Percentiles rank a stretch among this genome's conserved stretches.
Conservation (phyloP, 2,113 vertebrate genomes). For the Collichthys lucidus region DNA sequence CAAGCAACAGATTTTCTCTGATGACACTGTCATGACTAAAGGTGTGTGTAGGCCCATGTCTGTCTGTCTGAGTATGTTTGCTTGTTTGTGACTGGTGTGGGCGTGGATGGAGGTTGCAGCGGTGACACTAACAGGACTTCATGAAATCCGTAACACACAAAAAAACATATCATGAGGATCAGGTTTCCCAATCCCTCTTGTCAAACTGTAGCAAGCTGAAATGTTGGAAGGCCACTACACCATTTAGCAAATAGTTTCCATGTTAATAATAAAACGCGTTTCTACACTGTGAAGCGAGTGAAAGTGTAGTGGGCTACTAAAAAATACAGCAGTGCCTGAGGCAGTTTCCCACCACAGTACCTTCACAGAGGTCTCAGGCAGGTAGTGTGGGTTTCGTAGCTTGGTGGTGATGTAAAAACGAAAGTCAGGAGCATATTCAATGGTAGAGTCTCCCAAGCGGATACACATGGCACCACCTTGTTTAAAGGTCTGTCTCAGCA, state of each 20-base stretch:
- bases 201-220: not conserved
- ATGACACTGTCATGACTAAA: constrained; percentile 10
- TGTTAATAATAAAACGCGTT: constrained; percentile 2
- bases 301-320: not conserved
- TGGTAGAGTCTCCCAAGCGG: constrained; percentile 88
- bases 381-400: constrained; percentile 91
- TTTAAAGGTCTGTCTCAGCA: constrained; percentile 93
- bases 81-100: not conserved
- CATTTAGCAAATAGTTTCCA: not conserved
- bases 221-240: not conserved
- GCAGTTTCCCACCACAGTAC: constrained; percentile 62
- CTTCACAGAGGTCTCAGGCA: constrained; percentile 91
- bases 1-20: constrained; percentile 12
- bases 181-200: not conserved
- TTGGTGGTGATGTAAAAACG: constrained; percentile 93
- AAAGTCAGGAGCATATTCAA: constrained; percentile 90
- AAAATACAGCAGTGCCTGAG: not conserved
- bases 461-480: constrained; percentile 88
- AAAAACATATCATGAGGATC: not conserved
- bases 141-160: constrained; percentile 3
- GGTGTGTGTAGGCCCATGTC: not conserved
- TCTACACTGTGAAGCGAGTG: not conserved
- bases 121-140: not conserved
- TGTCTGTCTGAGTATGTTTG: not conserved
- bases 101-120: not conserved